Base-by-base conservation (phyloP, 2,113 vertebrate genomes). In the Labrus mixtus region DNA sequence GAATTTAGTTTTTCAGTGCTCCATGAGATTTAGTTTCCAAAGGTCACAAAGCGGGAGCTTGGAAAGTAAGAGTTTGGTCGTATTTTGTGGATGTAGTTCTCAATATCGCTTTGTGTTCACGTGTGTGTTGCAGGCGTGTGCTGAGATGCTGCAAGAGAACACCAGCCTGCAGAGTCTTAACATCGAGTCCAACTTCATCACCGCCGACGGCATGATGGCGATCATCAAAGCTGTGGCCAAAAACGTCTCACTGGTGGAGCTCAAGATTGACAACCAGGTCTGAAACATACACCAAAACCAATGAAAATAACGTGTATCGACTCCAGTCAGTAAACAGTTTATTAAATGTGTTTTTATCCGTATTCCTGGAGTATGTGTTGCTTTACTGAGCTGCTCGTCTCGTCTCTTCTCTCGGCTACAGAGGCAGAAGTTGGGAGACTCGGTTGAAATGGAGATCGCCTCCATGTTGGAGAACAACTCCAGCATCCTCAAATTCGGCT, bases 171-270 rank as follows among this genome's bases (percentile, higher is more conserved):
- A 94, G 92, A 97, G 95, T 92, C 95, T 99, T 90, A 99, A 99
- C 81, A 94, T 99, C 0, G 97, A 99, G 78, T 99, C 98, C 76
- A 99, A 99, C 93, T 99, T 99, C 93, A 98, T 99, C 87, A 98
- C 95, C 50, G 90, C 95, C 3, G 76, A 95, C 0, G 98, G 97
- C 33, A 97, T 99, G 94, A 94, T 94, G 94, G 94, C 96, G 1
- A 89, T 99, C 63, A 88, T 97, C 79, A 95, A 93, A 81, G 97
- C 97, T 2, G 85, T 98, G 90, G 89, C 93, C 37, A 78, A 78
- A 41, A 97, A 97, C 9, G 84, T 68, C 73, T 95, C 93, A 0
- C 92, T 99, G 59, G 83, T 84, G 0, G 98, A 99, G 90, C 91
- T 99, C 37, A 95, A 96, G 51, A 96, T 99, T 11, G 97, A 99